These are phyloP conservation scores for Galagoides demidoff DNA, from an alignment of 2,797 vertebrate genomes.

Conservation along the genomic window DNA sequence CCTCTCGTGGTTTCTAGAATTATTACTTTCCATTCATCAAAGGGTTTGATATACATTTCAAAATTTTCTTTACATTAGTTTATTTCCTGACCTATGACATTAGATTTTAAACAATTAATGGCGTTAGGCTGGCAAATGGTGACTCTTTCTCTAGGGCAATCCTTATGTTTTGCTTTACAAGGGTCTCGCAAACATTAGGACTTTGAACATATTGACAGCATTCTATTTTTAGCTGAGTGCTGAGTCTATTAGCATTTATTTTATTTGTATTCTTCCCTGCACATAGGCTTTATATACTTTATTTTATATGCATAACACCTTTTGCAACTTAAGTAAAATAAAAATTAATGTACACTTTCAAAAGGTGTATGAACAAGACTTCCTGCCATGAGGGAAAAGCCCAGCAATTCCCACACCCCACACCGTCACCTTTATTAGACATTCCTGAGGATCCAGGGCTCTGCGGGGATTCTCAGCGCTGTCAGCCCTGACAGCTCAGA, in stretches of 20 bases:
- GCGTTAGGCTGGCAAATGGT: background rate
- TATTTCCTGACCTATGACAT: background rate
- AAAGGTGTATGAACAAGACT: background rate
- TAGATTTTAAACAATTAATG: background rate
- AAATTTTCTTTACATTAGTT: background rate
- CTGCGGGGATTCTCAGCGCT: slow-evolving; percentile 15
- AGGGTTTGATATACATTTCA: background rate
- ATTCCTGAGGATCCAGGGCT: background rate
- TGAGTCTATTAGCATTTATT: background rate
- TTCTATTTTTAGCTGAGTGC: background rate
- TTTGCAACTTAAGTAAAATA: slow-evolving; percentile 8
- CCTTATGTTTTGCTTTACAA: background rate
- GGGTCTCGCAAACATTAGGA: fast-evolving
- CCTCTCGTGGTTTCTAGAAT: background rate
- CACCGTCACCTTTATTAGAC: background rate
- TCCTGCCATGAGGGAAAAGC: background rate
- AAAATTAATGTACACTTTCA: background rate
- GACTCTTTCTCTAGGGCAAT: background rate
- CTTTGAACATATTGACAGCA: background rate
- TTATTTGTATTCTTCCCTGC: background rate
- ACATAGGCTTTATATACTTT: background rate
- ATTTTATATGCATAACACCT: background rate
- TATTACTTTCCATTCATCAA: background rate
- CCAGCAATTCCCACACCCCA: background rate
- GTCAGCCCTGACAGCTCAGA: slow-evolving; percentile 65